Base-by-base conservation (phyloP, 2,888 invertebrate species). In the Azorinus chamasolen region DNA sequence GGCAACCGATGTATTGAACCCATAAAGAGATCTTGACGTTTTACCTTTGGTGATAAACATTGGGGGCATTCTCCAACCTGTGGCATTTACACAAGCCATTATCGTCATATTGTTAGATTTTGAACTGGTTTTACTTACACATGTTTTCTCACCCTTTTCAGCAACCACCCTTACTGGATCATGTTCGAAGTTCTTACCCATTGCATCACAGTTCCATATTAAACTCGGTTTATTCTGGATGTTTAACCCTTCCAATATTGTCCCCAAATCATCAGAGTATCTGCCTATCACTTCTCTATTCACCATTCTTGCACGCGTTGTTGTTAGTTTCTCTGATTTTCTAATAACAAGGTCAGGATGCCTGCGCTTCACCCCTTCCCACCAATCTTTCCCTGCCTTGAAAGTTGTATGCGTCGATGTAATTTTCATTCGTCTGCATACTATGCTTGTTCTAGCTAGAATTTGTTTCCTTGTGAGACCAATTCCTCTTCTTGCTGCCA, bases 31-130 rank as follows among this genome's bases (percentile, higher is more conserved):
- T 45, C 50, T 64, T 27, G 59, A 43, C 16, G 59, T 59, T 25
- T 59, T 76, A 8, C 70, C 84, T 57, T 86, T 86, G 0, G 78
- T 82, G 12, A 85, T 65, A 20, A 83, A 66, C 37, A 85, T 58
- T 22, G 69, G 78, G 18, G 73, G 41, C 69, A 78, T 78, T 25
- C 50, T 2, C 45, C 32, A 22, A 1, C 76, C 76, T 14, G 39
- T 1, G 22, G 66, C 70, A 27, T 50, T 65, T 4, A 65, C 48
- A 65, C 70, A 61, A n/a, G 69, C 59, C 69, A 75, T 64, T 16
- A 53, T 45, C 1, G 71, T 71, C 12, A 66, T 62, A 46, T 71
- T 66, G 8, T 45, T 55, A 16, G 62, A 61, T 32, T 48, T 61
- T 1, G 25, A 10, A 12, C 46, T 66, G 18, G 76, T 76, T 65